Percentiles rank a stretch among this genome's conserved stretches.
phyloP scores from a whole-genome alignment of 2,888 invertebrate species.

The Platycheirus rosarum region DNA sequence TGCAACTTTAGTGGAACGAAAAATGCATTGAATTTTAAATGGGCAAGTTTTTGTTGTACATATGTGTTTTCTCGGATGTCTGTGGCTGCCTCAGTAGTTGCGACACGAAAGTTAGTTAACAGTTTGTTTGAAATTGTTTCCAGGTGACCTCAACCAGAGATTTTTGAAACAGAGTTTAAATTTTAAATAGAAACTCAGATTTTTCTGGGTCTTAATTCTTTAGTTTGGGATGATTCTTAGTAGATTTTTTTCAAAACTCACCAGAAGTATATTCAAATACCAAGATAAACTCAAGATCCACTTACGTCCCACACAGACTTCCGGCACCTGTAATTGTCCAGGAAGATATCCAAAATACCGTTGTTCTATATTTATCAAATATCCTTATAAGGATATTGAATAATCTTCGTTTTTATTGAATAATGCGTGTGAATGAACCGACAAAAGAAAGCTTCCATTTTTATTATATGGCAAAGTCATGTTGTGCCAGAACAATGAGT shows the following conservation, averaged over 20 bases:
- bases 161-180: too few relatives aligned
- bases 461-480: conserved; percentile 28
- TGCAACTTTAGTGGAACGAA: conserved; percentile 2
- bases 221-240: too few relatives aligned
- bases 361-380: conserved; percentile 35
- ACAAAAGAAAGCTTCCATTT: conserved; percentile 13
- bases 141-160: conserved; percentile 26
- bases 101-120: conserved; percentile 11
- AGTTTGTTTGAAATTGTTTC: conserved; percentile 22
- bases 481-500: conserved; percentile 37
- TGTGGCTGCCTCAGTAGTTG: neutral
- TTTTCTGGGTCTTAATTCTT: too few relatives aligned
- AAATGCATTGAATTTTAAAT: conserved; percentile 27
- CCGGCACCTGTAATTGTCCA: conserved; percentile 39
- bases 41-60: too few relatives aligned
- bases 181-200: too few relatives aligned
- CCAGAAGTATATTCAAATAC: conserved; percentile 4
- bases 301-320: conserved; percentile 45
- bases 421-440: conserved; percentile 65
- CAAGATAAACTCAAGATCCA: conserved; percentile 29
- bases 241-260: too few relatives aligned
- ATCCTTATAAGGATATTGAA: conserved; percentile 56
- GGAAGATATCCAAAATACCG: neutral
- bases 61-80: too few relatives aligned
- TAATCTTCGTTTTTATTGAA: conserved; percentile 37